Evolutionary conservation across 2,113 vertebrate species (phyloP).

Genomic region (Lampris incognitus): DNA sequence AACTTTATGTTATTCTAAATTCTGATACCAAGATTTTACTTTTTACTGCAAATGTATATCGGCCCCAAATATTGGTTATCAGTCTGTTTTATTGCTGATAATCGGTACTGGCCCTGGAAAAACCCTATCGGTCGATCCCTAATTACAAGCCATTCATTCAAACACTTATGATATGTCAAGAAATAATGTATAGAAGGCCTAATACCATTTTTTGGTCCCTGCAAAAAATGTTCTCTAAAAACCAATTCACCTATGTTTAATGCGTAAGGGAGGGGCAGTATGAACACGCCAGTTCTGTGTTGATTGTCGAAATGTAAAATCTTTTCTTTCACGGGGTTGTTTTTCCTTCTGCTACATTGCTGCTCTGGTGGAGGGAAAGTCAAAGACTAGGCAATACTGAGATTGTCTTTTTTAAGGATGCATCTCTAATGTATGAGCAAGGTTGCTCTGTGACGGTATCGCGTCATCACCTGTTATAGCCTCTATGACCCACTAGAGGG

Average conservation of each 20-base stretch:
- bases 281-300: background rate
- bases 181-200: too few species aligned
- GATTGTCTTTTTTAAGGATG: slow-evolving; percentile 44
- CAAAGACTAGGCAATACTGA: background rate
- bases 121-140: too few species aligned
- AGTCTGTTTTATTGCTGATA: too few species aligned
- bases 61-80: too few species aligned
- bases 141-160: too few species aligned
- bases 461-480: slow-evolving; percentile 81
- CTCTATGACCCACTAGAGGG: slow-evolving; percentile 77
- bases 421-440: slow-evolving; percentile 42
- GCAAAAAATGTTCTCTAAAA: background rate
- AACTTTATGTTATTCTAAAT: too few species aligned
- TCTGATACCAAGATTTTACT: too few species aligned
- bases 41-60: too few species aligned
- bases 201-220: too few species aligned
- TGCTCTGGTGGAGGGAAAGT: slow-evolving; percentile 38
- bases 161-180: too few species aligned
- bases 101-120: too few species aligned
- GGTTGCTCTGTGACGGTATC: slow-evolving; percentile 46
- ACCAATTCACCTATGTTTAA: background rate
- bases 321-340: background rate
- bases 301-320: background rate
- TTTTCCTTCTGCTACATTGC: background rate
- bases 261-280: background rate